Base-by-base conservation (phyloP, 2,888 invertebrate genomes). In the Stenodera caucasica region DNA sequence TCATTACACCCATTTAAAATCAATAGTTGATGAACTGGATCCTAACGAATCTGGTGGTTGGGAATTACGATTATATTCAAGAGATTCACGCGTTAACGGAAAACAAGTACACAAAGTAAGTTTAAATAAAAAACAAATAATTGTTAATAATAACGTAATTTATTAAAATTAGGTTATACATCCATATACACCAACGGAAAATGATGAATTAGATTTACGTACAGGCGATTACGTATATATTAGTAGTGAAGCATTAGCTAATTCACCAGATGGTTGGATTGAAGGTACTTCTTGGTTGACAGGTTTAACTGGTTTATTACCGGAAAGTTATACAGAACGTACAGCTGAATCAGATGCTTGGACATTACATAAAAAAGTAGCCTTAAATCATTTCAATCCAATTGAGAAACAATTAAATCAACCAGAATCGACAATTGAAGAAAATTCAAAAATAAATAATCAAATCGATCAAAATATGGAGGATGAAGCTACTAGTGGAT, bases 291-390 rank as follows among this genome's bases (percentile, higher is more conserved):
- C 92, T 0, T 92, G 91, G 91, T 81, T 91, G 35, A 92, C 92
- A 53, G 92, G 91, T 32, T 87, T 87, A 70, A 86, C 86, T 59
- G 95, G 95, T 1, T 88, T 88, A 75, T 81, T 95, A 70, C 95
- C 94, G 0, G 88, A 88, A 50, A 90, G 91, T 76, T 94, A 91
- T 73, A 92, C 93, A 0, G 88, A 89, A 75, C 85, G 91, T 49
- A 92, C 92, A 0, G 90, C 94, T 0, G 94, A 95, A 78, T 92
- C 93, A 0, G 94, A 94, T 81, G 91, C 94, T 3, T 96, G 96
- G 96, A 94, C 94, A 12, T 78, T 95, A 55, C 95, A 96, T 72
- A 86, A 88, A 56, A 87, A 88, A 51, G 82, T 90, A 15, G 84
- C 87, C 1, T 77, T 89, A 15, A 80, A 76, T 61, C 71, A 72